Evolutionary conservation across 2,113 vertebrate species (phyloP).

Genomic region (Callithrix jacchus): DNA sequence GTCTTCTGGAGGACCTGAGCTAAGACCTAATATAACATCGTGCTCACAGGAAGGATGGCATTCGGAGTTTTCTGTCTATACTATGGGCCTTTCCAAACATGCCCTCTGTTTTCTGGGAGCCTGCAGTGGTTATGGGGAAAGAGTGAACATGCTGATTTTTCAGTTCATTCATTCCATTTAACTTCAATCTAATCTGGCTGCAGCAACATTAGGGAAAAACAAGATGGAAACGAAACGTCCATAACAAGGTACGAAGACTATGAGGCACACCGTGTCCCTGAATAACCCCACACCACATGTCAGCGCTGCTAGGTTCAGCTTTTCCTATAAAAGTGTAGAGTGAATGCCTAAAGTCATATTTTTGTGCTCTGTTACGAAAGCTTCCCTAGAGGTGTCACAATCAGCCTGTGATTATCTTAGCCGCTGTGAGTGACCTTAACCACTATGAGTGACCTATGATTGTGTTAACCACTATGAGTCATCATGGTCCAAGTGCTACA

Average conservation of each 20-base stretch:
- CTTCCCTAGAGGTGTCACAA: background rate
- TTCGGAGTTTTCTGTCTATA: background rate
- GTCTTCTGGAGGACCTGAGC: background rate
- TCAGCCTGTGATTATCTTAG: background rate
- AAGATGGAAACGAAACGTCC: background rate
- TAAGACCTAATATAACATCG: background rate
- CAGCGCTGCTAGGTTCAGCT: background rate
- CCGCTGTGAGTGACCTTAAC: background rate
- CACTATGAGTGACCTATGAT: no score
- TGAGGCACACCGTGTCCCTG: accelerated
- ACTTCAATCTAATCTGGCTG: background rate
- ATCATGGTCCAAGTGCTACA: no score
- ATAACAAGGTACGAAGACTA: background rate
- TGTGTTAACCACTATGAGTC: background rate
- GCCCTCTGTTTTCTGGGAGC: background rate
- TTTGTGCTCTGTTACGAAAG: background rate
- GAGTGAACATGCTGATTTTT: background rate
- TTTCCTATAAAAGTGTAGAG: background rate
- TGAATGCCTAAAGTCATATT: background rate
- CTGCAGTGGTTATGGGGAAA: background rate
- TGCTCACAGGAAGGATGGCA: background rate
- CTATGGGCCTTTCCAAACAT: background rate
- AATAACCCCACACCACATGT: no score
- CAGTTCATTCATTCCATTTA: background rate
- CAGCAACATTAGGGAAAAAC: background rate